A percentile compares a stretch with the other conserved stretches of the same genome.
phyloP scores from a whole-genome alignment of 2,888 invertebrate species.

The Euphydryas editha region DNA sequence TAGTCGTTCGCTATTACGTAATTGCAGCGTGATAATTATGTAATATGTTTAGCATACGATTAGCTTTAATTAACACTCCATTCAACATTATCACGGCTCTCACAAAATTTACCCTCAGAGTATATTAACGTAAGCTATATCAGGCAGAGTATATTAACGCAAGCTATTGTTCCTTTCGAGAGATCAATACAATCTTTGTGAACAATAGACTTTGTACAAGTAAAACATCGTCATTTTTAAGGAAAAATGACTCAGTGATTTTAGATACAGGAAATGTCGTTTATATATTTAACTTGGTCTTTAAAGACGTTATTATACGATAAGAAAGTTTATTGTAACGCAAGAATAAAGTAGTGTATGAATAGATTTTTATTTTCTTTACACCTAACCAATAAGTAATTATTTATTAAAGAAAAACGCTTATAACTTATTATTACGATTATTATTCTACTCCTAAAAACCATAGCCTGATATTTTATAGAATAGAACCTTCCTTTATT shows the following conservation, averaged over 20 bases:
- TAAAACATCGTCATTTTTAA: conserved; percentile 22
- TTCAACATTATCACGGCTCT: conserved; percentile 19
- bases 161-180: conserved; percentile 18
- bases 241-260: conserved; percentile 2
- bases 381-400: no score
- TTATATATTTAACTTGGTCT: not conserved
- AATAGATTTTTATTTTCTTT: no score
- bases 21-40: no score
- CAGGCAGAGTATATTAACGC: conserved; percentile 6
- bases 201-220: conserved; percentile 10
- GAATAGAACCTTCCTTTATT: no score
- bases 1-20: no score
- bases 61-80: conserved; percentile 1
- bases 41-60: not conserved
- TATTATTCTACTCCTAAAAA: no score
- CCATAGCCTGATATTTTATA: no score
- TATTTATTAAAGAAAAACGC: no score
- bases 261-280: not conserved
- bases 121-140: conserved; percentile 6
- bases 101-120: conserved; percentile 23
- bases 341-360: no score
- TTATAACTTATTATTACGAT: no score
- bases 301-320: not conserved
- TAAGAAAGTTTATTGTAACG: no score
- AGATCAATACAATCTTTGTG: conserved; percentile 25